Percentiles rank a stretch among this genome's conserved stretches.
phyloP scores from a whole-genome alignment of 2,113 vertebrate genomes.

The Coturnix japonica region DNA sequence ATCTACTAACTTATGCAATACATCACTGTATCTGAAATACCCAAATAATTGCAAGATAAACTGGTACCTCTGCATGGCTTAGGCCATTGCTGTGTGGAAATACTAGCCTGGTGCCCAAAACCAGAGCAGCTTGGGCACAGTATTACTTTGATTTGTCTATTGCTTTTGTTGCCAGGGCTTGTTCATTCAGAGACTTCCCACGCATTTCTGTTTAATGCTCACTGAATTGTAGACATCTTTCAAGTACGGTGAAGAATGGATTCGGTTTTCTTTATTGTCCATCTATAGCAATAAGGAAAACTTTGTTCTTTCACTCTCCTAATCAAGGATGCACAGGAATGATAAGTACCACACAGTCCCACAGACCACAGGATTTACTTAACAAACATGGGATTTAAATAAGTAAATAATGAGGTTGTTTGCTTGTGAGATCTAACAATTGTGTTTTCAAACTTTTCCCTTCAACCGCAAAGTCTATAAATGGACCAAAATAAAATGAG shows the following conservation, averaged over 20 bases:
- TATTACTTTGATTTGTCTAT: background rate
- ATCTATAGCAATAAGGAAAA: background rate
- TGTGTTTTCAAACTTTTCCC: background rate
- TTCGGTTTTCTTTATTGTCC: background rate
- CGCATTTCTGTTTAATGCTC: background rate
- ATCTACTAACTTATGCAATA: rapidly evolving
- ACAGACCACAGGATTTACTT: background rate
- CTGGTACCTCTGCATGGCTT: background rate
- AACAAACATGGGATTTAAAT: background rate
- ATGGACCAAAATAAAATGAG: background rate
- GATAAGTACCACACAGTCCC: background rate
- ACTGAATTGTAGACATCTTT: background rate
- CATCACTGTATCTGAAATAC: background rate
- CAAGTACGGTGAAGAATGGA: background rate
- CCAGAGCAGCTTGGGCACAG: background rate
- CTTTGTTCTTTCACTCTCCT: background rate
- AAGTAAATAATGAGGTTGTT: background rate
- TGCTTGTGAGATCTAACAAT: background rate
- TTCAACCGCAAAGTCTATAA: background rate
- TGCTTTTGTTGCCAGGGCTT: background rate
- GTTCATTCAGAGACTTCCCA: background rate
- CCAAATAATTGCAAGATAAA: background rate
- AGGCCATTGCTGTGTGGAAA: background rate
- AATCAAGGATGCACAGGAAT: background rate
- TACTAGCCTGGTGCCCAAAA: background rate